Base-by-base conservation (phyloP, 2,113 vertebrate genomes). In the Caracal caracal region DNA sequence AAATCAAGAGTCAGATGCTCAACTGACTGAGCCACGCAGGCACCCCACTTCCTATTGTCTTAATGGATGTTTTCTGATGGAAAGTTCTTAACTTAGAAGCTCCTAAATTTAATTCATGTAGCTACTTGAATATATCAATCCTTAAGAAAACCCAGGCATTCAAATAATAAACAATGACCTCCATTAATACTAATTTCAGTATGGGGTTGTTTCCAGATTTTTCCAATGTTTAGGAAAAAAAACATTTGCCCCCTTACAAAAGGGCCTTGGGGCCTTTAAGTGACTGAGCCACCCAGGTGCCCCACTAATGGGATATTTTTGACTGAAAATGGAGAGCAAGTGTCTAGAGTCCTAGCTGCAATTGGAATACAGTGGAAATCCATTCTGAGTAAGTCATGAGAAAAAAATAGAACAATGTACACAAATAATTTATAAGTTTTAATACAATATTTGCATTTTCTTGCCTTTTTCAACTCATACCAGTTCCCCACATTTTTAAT, bases 371-470 rank as follows among this genome's bases (percentile, higher is more conserved):
- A 86, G 20, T 90, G 19, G 40, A 94, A 96, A 91, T 95, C 35
- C 33, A 94, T 80, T 93, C 76, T 40, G 76, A 92, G 49, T 73
- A 84, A 49, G 11, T 90, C 78, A 66, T 94, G 11, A 89, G 16
- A 47, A 49, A 93, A 75, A 96, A 78, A 93, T 49, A 92, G 43
- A 92, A 88, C 28, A 76, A 53, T 81, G 5, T 65, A 56, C 37
- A 96, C 94, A 95, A 92, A 56, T 90, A 96, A 92, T 84, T 94
- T 87, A 79, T 70, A 59, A 59, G 26, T 82, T 93, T 65, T 49
- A 91, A 96, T 73, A 49, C 40, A 94, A 70, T 90, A 83, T 96
- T 83, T 89, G 15, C 24, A 70, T 88, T 63, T 82, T 79, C 47
- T 37, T 96, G 85, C n/a, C 4, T 76, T 90, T 96, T 94, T 63